Evolutionary conservation across 2,888 invertebrate species (phyloP).

Genomic region (Alviniconcha strummeri): DNA sequence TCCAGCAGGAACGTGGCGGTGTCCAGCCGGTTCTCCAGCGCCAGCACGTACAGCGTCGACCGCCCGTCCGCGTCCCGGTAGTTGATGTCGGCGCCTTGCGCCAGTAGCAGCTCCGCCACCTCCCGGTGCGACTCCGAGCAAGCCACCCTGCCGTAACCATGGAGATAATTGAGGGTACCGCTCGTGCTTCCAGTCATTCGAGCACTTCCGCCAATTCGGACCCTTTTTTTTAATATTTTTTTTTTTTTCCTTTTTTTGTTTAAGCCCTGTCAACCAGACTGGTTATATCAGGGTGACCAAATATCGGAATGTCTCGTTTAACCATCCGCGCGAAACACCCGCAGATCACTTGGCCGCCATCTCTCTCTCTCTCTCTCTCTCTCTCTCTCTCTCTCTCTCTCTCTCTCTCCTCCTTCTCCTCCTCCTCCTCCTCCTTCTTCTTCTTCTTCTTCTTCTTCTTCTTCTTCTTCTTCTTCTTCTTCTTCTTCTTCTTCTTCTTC

Average conservation of each 20-base stretch:
- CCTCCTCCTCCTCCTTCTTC: not conserved
- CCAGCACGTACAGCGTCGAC: constrained; percentile 92
- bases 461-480: not conserved
- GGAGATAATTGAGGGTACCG: too few relatives aligned
- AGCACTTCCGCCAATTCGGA: too few relatives aligned
- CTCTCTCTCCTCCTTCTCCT: not conserved
- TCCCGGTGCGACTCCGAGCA: constrained; percentile 80
- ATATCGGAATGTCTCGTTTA: not conserved
- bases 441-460: constrained; percentile 7
- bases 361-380: not conserved
- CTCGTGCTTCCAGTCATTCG: too few relatives aligned
- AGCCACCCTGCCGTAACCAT: constrained; percentile 19
- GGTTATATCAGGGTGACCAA: not conserved
- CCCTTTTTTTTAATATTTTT: too few relatives aligned
- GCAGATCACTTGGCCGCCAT: too few relatives aligned
- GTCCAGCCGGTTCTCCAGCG: constrained; percentile 75
- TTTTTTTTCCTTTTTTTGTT: too few relatives aligned
- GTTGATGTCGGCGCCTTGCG: constrained; percentile 83
- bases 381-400: not conserved
- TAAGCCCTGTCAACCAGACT: too few relatives aligned
- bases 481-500: not conserved
- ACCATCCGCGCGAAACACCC: not conserved
- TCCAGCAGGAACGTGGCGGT: constrained; percentile 77
- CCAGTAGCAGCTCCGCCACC: constrained; percentile 73
- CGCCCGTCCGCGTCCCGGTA: constrained; percentile 93